Percentiles rank a stretch among this genome's conserved stretches.
Evolutionary conservation across 2,888 invertebrate species (phyloP).

Genomic region (Acrocera orbiculus): DNA sequence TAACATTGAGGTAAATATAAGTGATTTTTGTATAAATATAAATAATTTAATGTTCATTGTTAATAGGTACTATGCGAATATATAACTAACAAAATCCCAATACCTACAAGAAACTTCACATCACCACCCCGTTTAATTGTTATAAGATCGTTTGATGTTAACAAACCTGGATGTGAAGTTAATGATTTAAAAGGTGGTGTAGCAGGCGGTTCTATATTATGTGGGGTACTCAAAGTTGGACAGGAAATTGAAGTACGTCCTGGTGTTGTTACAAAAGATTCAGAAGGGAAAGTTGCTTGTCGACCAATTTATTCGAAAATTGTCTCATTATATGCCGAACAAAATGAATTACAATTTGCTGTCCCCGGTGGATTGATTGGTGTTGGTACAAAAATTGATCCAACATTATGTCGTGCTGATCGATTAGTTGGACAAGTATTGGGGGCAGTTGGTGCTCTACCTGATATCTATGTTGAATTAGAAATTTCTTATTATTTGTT

Average conservation of each 20-base stretch:
- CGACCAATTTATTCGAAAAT: conserved; percentile 93
- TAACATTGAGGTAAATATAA: conserved; percentile 72
- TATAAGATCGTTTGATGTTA: conserved; percentile 95
- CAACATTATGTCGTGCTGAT: conserved; percentile 95
- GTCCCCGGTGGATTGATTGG: conserved; percentile 99
- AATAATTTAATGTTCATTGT: not conserved
- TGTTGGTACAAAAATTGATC: conserved; percentile 98
- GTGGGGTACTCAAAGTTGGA: conserved; percentile 90
- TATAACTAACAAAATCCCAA: conserved; percentile 94
- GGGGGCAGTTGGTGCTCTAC: conserved; percentile 91
- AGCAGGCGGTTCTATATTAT: conserved; percentile 93
- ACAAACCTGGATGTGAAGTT: conserved; percentile 98
- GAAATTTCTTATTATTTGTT: conserved; percentile 96
- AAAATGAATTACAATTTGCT: conserved; percentile 95
- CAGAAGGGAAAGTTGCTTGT: conserved; percentile 89
- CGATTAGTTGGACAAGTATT: conserved; percentile 93
- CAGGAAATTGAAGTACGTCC: conserved; percentile 98
- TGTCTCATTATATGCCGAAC: conserved; percentile 92
- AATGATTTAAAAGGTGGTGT: conserved; percentile 96
- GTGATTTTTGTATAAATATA: not conserved
- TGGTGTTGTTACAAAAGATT: conserved; percentile 91
- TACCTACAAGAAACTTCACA: conserved; percentile 87
- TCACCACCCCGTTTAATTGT: conserved; percentile 90
- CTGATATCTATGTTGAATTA: conserved; percentile 92
- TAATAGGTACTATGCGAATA: conserved; percentile 76